phyloP scores from a whole-genome alignment of 1,140 invertebrate species.

The Scylla paramamosain region DNA sequence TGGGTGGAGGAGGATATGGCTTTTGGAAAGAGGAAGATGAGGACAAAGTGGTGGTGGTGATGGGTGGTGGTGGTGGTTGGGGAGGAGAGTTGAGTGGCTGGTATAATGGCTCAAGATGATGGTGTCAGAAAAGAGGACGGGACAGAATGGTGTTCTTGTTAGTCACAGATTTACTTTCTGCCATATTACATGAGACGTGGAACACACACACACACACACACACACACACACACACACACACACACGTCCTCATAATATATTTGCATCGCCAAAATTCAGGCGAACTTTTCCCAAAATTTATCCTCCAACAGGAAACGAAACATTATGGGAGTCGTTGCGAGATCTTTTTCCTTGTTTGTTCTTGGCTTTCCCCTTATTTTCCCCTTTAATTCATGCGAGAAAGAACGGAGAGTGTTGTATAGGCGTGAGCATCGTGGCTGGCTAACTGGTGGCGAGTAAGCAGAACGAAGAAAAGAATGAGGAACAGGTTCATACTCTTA shows the following conservation, averaged over 20 bases:
- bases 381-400: no score
- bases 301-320: no score
- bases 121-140: background rate
- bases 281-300: no score
- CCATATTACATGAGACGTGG: background rate
- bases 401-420: no score
- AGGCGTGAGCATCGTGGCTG: no score
- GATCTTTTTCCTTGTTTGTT: no score
- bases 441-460: no score
- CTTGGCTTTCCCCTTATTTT: no score
- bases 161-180: background rate
- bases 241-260: no score
- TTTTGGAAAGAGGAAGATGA: background rate
- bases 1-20: background rate
- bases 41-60: background rate
- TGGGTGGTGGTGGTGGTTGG: background rate
- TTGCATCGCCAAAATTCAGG: no score
- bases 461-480: background rate
- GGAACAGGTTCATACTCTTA: background rate
- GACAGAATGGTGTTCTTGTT: background rate
- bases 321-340: no score
- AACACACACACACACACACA: background rate
- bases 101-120: background rate
- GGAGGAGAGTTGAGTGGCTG: background rate
- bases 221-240: no score